Evolutionary conservation across 2,113 vertebrate genomes (phyloP).

Genomic region (Puntigrus tetrazona): DNA sequence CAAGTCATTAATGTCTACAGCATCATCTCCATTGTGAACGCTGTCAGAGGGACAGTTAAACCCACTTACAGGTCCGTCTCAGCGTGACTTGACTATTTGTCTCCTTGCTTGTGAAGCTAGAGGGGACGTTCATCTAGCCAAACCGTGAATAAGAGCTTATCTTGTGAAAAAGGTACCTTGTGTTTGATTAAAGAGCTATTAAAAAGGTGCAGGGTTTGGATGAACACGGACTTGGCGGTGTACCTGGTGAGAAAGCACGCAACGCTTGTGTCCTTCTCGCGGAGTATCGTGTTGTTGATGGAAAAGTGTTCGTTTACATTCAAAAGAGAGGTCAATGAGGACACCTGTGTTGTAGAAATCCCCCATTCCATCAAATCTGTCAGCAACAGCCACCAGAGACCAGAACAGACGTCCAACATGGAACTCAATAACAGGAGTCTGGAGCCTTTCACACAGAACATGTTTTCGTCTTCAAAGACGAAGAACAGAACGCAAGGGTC

Average conservation of each 20-base stretch:
- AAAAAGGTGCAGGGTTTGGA: slow-evolving; percentile 14
- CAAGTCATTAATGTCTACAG: slow-evolving; percentile 65
- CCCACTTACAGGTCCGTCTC: slow-evolving; percentile 60
- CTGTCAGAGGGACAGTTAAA: slow-evolving; percentile 61
- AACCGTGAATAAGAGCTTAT: slow-evolving; percentile 45
- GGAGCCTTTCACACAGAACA: background rate
- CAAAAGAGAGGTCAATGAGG: slow-evolving; percentile 13
- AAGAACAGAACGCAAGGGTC: background rate
- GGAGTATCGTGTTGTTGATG: slow-evolving; percentile 20
- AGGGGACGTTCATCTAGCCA: slow-evolving; percentile 51
- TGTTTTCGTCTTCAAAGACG: background rate
- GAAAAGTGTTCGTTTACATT: slow-evolving; percentile 36
- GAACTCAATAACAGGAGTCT: slow-evolving; percentile 3
- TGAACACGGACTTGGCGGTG: background rate
- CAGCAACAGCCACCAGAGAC: slow-evolving; percentile 35
- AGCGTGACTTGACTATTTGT: slow-evolving; percentile 59
- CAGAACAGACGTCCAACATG: slow-evolving; percentile 10
- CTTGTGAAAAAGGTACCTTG: slow-evolving; percentile 30
- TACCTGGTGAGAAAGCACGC: slow-evolving; percentile 18
- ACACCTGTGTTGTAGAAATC: slow-evolving; percentile 36
- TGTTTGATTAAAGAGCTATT: slow-evolving; percentile 21
- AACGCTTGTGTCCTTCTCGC: background rate
- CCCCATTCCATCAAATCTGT: slow-evolving; percentile 42
- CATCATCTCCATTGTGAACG: slow-evolving; percentile 52
- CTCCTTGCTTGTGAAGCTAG: slow-evolving; percentile 50